Evolutionary conservation across 1,140 invertebrate genomes (phyloP), one percentile per base, ranked within the genome.

Genomic region (Protaetia brevitarsis): DNA sequence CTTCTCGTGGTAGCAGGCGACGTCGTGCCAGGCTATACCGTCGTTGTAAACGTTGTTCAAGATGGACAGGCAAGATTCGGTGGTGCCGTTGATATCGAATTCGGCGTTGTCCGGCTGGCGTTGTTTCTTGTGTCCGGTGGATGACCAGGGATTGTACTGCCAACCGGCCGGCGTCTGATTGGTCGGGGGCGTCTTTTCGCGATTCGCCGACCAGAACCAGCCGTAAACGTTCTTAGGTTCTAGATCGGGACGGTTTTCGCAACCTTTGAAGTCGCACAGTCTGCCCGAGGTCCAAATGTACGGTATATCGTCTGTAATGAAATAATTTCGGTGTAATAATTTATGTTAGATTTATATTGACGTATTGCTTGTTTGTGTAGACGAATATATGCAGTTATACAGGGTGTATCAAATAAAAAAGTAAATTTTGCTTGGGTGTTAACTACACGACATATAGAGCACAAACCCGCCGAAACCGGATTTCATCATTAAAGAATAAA

Each of bases 131-230:
- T 95, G 92, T 1, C 93, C 93, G 19, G 91, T 94, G 76, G 89
- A 84, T 0, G 89, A 92, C 93, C 93, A 95, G 23, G 92, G 90
- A 75, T 91, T 92, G 85, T 90, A 92, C 57, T 82, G 80, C 86
- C 87, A 92, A 16, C 87, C 87, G 62, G 78, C 78, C 41, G 82
- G 83, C 63, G 84, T 84, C 80, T 87, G 85, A 79, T 92, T 93
- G 64, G 93, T 95, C 30, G 93, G 88, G 51, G 91, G 80, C 80
- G 95, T 90, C 83, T 95, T 95, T 77, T 89, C 91, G 60, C 93
- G 87, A 73, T 92, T 94, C 30, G 90, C 89, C 6, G 92, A 94
- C 93, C 93, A 96, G 85, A 96, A 96, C 93, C 93, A 96, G 4
- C 93, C 93, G 72, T 88, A 88, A 41, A 95, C 74, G 67, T 85